These are phyloP conservation scores for Mastigias papua DNA, from an alignment of 30 jellyfish, hydroid and myxozoan genomes.

Conservation along the genomic window DNA sequence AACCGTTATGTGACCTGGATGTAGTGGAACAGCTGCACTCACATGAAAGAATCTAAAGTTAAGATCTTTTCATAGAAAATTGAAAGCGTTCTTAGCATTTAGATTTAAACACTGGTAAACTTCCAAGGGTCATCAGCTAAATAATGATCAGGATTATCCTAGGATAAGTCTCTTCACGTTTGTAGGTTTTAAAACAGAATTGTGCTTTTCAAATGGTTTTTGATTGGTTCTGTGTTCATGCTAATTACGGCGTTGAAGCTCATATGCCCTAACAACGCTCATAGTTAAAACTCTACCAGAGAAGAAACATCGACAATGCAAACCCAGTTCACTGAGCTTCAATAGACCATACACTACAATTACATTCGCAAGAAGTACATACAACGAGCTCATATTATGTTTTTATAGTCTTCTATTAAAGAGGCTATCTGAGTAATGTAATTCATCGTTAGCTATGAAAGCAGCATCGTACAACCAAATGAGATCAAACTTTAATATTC, in stretches of 20 bases:
- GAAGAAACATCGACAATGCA: not conserved
- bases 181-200: conserved; percentile 38
- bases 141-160: conserved; percentile 62
- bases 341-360: too few species aligned
- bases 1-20: conserved; percentile 54
- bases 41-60: conserved; percentile 40
- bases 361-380: too few species aligned
- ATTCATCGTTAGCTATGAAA: too few species aligned
- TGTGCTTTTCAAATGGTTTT: conserved; percentile 34
- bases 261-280: conserved; percentile 9
- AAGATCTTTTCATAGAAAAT: conserved; percentile 51
- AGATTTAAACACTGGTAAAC: conserved; percentile 15
- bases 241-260: conserved; percentile 19
- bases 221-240: conserved; percentile 21
- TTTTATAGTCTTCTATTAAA: too few species aligned
- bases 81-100: conserved; percentile 60
- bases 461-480: too few species aligned
- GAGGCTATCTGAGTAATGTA: too few species aligned
- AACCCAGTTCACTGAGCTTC: not conserved
- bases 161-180: conserved; percentile 57
- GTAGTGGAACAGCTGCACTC: conserved; percentile 48
- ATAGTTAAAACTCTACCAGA: not conserved
- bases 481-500: too few species aligned
- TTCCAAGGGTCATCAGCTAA: conserved; percentile 61
- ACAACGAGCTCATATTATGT: too few species aligned